These are phyloP conservation scores for Irena cyanogastra DNA, from an alignment of 2,113 vertebrate species.

Conservation along the genomic window DNA sequence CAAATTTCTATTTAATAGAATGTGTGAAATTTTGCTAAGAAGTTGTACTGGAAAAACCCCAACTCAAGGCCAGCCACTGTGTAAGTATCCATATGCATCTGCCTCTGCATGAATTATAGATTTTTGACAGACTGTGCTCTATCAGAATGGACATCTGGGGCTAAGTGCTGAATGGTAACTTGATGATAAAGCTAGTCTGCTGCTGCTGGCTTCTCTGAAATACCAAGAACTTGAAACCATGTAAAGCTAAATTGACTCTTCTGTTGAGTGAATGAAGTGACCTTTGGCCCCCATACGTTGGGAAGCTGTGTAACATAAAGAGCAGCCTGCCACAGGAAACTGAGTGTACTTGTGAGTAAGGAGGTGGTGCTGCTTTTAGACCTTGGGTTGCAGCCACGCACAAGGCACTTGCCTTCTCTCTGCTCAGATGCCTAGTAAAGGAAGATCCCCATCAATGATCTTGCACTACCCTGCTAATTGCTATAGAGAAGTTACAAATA, in stretches of 20 bases:
- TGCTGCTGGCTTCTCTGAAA: not conserved
- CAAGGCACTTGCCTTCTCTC: not conserved
- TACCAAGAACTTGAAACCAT: slow-evolving; percentile 2
- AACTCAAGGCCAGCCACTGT: not conserved
- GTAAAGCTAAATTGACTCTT: not conserved
- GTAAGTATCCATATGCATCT: not conserved
- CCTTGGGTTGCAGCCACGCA: not conserved
- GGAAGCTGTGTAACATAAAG: not conserved
- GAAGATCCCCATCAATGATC: not conserved
- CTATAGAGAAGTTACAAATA: not conserved
- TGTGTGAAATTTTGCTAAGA: not conserved
- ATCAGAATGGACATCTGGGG: slow-evolving; percentile 1
- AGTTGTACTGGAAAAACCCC: not conserved
- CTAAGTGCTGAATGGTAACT: slow-evolving; percentile 8
- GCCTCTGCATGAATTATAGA: not conserved
- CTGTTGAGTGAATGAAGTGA: not conserved
- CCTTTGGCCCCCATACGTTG: not conserved
- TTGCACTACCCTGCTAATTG: not conserved
- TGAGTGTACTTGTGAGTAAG: accelerated
- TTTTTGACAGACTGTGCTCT: slow-evolving; percentile 6
- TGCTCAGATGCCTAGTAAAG: not conserved
- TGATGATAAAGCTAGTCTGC: not conserved
- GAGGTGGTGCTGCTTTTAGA: not conserved
- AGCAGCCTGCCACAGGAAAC: not conserved
- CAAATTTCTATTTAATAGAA: not conserved